Conservation (phyloP, 2,888 invertebrate species). For the Brachypalpus laphriformis region DNA sequence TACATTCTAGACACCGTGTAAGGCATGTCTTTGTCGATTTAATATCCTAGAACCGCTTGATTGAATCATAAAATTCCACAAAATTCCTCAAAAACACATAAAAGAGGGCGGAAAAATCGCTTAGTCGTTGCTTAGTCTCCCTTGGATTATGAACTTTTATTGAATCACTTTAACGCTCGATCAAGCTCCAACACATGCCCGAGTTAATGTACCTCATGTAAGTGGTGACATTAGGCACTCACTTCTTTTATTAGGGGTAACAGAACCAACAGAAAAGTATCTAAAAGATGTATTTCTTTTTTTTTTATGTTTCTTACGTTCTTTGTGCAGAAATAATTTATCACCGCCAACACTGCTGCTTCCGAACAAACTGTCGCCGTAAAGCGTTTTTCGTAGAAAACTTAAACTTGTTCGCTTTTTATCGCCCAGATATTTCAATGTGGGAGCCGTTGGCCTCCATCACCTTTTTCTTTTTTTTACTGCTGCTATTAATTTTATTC, state of each 20-base stretch:
- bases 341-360: conserved; percentile 8
- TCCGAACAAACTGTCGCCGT: conserved; percentile 8
- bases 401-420: conserved; percentile 49
- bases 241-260: conserved; percentile 18
- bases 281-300: conserved; percentile 13
- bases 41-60: background rate
- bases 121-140: background rate
- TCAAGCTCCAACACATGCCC: conserved; percentile 10
- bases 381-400: conserved; percentile 38
- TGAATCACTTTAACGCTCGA: conserved; percentile 26
- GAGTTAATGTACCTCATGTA: conserved; percentile 22
- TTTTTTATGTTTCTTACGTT: conserved; percentile 22
- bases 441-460: conserved; percentile 19
- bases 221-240: conserved; percentile 34
- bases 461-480: conserved; percentile 23
- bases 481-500: conserved; percentile 55
- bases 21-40: too few species aligned
- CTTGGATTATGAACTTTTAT: conserved; percentile 34
- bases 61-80: conserved; percentile 11
- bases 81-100: conserved; percentile 3
- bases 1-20: too few species aligned
- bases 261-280: background rate
- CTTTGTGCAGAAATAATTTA: conserved; percentile 54
- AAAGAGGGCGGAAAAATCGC: background rate
- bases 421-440: conserved; percentile 43